These are phyloP conservation scores for Archaeoteleia sp. DNA, from an alignment of 2,888 invertebrate genomes.

Conservation along the genomic window DNA sequence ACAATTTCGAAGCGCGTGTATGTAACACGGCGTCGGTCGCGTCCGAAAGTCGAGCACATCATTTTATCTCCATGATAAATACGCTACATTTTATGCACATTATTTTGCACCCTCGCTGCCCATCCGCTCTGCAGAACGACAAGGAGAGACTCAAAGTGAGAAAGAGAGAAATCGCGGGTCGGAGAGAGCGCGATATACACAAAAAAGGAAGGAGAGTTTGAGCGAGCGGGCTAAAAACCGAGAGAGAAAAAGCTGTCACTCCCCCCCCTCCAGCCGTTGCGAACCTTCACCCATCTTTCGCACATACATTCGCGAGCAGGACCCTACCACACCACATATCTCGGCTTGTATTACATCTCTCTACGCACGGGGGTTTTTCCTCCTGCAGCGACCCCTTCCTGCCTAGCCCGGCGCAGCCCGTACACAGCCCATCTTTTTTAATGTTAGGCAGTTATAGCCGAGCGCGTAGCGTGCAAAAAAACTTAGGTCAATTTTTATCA, in stretches of 20 bases:
- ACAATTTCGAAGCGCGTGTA: slow-evolving; percentile 15
- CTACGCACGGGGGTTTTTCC: slow-evolving; percentile 49
- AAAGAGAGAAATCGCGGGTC: background rate
- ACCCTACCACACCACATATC: slow-evolving; percentile 48
- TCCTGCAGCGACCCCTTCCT: slow-evolving; percentile 48
- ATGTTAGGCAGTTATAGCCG: slow-evolving; percentile 75
- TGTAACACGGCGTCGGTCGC: slow-evolving; percentile 61
- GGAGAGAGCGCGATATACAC: too few species aligned
- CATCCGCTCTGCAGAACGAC: slow-evolving; percentile 15
- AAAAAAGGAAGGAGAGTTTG: background rate
- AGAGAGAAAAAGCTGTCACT: slow-evolving; percentile 49
- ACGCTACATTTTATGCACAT: slow-evolving; percentile 74
- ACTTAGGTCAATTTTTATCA: slow-evolving; percentile 75
- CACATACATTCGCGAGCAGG: slow-evolving; percentile 43
- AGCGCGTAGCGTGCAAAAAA: slow-evolving; percentile 68
- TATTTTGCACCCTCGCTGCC: slow-evolving; percentile 66
- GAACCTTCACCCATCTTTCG: slow-evolving; percentile 36
- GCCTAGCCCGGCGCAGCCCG: slow-evolving; percentile 60
- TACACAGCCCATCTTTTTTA: slow-evolving; percentile 74
- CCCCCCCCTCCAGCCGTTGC: slow-evolving; percentile 27
- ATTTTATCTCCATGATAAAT: slow-evolving; percentile 74
- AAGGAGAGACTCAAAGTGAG: slow-evolving; percentile 12
- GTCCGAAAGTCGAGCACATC: slow-evolving; percentile 71
- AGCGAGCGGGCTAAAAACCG: slow-evolving; percentile 13
- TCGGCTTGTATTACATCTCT: slow-evolving; percentile 54